These are phyloP conservation scores for Lanius collurio DNA, from an alignment of 2,113 vertebrate species.

Conservation along the genomic window DNA sequence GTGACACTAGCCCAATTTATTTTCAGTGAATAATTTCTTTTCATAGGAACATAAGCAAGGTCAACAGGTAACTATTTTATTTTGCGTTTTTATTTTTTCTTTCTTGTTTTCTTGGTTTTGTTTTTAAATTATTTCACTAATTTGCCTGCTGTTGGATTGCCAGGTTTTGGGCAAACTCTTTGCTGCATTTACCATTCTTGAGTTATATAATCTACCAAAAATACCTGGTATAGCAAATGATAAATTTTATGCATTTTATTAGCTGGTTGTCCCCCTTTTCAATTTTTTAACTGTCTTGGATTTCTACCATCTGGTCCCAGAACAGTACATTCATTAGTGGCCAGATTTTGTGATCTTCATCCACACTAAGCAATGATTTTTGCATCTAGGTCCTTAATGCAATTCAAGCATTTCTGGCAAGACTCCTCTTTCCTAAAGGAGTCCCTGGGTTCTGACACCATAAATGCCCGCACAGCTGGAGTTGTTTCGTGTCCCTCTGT, in stretches of 20 bases:
- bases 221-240: neutral
- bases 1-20: neutral
- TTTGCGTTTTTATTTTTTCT: neutral
- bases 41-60: neutral
- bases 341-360: neutral
- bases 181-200: neutral
- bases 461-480: neutral
- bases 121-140: neutral
- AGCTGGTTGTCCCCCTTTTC: neutral
- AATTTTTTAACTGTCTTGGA: neutral
- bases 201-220: neutral
- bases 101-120: neutral
- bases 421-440: neutral
- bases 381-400: fast-evolving
- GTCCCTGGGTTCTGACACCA: neutral
- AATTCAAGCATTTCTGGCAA: neutral
- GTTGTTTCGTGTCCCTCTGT: neutral
- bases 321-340: neutral
- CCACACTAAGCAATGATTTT: neutral
- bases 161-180: neutral
- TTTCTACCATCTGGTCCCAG: neutral
- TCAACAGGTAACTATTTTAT: neutral
- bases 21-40: neutral
- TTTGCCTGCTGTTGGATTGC: neutral
- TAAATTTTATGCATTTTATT: neutral